Base-by-base conservation (phyloP, 2,113 vertebrate genomes). In the Dipodomys merriami region DNA sequence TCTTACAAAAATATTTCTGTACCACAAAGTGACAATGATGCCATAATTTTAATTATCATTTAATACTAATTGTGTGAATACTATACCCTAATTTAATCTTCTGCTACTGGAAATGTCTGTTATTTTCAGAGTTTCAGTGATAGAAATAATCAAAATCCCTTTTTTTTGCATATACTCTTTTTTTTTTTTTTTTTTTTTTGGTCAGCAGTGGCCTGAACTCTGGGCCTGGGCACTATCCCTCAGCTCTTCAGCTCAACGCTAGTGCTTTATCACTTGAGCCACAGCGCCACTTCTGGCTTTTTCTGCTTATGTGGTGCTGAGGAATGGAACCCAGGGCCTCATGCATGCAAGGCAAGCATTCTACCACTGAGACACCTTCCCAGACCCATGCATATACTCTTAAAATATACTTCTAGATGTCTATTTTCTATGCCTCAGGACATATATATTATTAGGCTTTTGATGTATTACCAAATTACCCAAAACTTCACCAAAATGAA, bases 111-210 rank as follows among this genome's bases (percentile, higher is more conserved):
- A 33, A 64, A 71, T 89, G 74, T 71, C 57, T 12, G 29, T 91
- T 90, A 30, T 69, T 86, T 91, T 74, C 8, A 92, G 39, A 85
- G 29, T 86, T 95, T 92, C 86, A 86, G 65, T 77, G 86, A 90
- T 4, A 3, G 12, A 72, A 25, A 82, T 35, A 93, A 88, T 44
- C 39, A 91, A 91, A 91, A 85, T 78, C 5, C 6, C 15, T 57
- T 57, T 57, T 57, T 57, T 57, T 57, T 57, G 53, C 12, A 53
- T 53, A 53, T 53, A 9, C 2, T 82, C n/a, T 25, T 81, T 60
- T 69, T 16, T 62, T 0, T 69, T 16, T 62, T 0, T 69, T 74
- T 86, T 88, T 29, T 39, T 39, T 39, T 39, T 39, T 39, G 39
- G 5, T 39, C 39, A 39, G 39, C 5, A 5, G 39, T 39, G 39